A percentile compares a stretch with the other conserved stretches of the same genome.
Evolutionary conservation across 2,888 invertebrate genomes (phyloP).

Genomic region (Leptopilina syphax): DNA sequence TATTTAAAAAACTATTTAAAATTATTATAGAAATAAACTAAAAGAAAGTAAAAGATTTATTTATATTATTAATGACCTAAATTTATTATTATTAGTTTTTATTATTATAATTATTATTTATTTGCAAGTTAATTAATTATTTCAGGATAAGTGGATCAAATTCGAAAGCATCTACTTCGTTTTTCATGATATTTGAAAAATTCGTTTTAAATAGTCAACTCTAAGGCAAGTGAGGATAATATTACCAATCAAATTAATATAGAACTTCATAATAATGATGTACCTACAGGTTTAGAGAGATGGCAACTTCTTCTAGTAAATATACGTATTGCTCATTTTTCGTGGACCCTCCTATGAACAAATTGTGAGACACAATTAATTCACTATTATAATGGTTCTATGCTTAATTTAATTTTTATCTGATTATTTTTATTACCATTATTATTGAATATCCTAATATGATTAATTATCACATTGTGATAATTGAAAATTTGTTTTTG

Average conservation of each 20-base stretch:
- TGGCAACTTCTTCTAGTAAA: conserved; percentile 81
- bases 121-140: background rate
- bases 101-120: too few species aligned
- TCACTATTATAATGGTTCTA: background rate
- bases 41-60: too few species aligned
- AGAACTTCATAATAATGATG: conserved; percentile 43
- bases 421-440: background rate
- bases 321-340: conserved; percentile 89
- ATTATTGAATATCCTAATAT: too few species aligned
- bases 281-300: conserved; percentile 57
- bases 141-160: background rate
- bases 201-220: background rate
- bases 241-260: conserved; percentile 6
- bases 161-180: background rate
- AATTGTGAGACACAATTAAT: conserved; percentile 53
- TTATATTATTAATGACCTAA: too few species aligned
- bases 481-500: too few species aligned
- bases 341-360: conserved; percentile 73
- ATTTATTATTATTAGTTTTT: too few species aligned
- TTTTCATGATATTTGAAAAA: background rate
- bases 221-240: background rate
- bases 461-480: too few species aligned
- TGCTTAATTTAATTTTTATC: background rate
- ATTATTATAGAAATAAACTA: too few species aligned
- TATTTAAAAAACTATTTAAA: too few species aligned